A percentile compares a stretch with the other conserved stretches of the same genome.
Conservation (phyloP, 1,140 invertebrate genomes). For the Eciton burchellii region DNA sequence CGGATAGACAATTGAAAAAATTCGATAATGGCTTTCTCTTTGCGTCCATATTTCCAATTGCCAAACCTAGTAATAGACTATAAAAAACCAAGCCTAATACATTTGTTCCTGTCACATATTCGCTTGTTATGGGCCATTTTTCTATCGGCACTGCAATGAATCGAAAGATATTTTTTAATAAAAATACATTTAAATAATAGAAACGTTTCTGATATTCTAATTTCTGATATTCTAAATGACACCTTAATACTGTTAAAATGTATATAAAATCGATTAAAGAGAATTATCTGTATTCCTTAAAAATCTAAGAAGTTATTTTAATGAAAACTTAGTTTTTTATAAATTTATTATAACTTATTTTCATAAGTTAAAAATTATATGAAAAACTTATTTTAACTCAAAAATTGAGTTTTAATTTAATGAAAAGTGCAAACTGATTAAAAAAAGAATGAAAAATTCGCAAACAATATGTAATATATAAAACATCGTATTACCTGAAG, state of each 20-base stretch:
- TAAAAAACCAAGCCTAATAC: slow-evolving; percentile 87
- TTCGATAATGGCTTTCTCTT: slow-evolving; percentile 85
- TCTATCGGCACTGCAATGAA: slow-evolving; percentile 73
- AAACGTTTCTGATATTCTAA: neutral
- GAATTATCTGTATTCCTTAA: too few relatives aligned
- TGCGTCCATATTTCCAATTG: slow-evolving; percentile 84
- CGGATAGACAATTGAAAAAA: slow-evolving; percentile 85
- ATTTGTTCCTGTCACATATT: slow-evolving; percentile 85
- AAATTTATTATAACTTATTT: too few relatives aligned
- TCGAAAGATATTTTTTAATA: slow-evolving; percentile 14
- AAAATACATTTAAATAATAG: neutral
- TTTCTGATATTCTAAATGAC: too few relatives aligned
- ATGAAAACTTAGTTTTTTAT: too few relatives aligned
- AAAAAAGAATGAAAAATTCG: neutral
- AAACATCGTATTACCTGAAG: slow-evolving; percentile 48
- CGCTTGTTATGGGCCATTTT: slow-evolving; percentile 83
- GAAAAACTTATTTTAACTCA: neutral
- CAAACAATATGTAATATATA: neutral
- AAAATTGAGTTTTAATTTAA: slow-evolving; percentile 8
- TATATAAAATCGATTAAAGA: too few relatives aligned
- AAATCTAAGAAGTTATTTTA: too few relatives aligned
- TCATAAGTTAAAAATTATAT: too few relatives aligned
- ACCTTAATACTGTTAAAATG: too few relatives aligned
- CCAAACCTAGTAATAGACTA: slow-evolving; percentile 86
- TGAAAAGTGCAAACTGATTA: neutral